phyloP scores from a whole-genome alignment of 92 coral and sea anemone genomes.

The Desmophyllum pertusum region DNA sequence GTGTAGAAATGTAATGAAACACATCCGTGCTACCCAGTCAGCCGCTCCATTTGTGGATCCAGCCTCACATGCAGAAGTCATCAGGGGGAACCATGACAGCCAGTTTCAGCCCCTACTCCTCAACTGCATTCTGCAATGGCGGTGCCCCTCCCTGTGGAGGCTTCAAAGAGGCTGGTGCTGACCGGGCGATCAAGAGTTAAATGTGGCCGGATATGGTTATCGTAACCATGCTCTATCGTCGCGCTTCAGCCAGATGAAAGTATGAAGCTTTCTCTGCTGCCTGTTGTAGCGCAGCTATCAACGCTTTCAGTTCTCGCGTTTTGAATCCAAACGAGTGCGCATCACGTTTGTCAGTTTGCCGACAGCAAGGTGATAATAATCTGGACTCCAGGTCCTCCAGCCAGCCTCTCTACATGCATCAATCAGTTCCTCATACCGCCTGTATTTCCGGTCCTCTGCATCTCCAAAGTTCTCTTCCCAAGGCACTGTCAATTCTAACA shows the following conservation, averaged over 20 bases:
- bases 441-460: constrained; percentile 19
- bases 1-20: no score
- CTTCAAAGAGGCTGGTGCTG: not conserved
- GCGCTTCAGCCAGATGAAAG: not conserved
- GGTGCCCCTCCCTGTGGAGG: no score
- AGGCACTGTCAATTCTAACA: constrained; percentile 26
- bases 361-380: no score
- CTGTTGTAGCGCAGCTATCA: not conserved
- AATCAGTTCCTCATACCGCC: constrained; percentile 3
- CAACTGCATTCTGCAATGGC: no score
- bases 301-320: no score
- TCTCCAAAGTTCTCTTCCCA: constrained; percentile 31
- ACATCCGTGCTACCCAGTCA: no score
- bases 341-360: not conserved
- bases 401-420: no score
- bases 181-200: not conserved
- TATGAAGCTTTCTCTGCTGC: not conserved
- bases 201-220: not conserved
- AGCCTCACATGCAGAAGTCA: no score
- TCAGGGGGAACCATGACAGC: no score
- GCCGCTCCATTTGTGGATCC: no score
- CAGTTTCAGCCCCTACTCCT: no score
- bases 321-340: not conserved
- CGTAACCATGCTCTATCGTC: not conserved
- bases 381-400: no score